Evolutionary conservation across 2,113 vertebrate species (phyloP).

Genomic region (Dipodomys stephensi): DNA sequence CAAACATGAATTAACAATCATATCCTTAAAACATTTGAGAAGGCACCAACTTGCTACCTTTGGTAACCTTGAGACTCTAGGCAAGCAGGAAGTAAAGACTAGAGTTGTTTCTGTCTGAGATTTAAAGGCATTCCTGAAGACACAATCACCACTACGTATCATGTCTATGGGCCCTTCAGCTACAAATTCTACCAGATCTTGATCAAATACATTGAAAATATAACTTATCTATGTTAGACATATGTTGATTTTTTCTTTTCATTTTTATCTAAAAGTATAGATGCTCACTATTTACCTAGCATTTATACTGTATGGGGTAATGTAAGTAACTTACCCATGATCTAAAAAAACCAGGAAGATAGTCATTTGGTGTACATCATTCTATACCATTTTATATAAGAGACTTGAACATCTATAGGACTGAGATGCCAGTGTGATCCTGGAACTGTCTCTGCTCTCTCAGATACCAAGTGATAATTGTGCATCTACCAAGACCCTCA

Average conservation of each 20-base stretch:
- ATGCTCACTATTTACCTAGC: not conserved
- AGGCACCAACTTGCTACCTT: not conserved
- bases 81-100: not conserved
- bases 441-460: not conserved
- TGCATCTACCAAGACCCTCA: not conserved
- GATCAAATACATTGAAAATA: not conserved
- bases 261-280: not conserved
- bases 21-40: not conserved
- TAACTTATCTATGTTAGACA: not conserved
- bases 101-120: not conserved
- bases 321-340: too few relatives aligned
- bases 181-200: not conserved
- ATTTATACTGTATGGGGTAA: not conserved
- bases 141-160: not conserved
- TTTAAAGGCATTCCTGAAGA: not conserved
- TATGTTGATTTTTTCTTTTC: not conserved
- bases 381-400: not conserved
- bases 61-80: not conserved
- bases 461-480: not conserved
- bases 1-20: too few relatives aligned
- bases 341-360: too few relatives aligned
- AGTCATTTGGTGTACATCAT: not conserved
- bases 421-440: too few relatives aligned
- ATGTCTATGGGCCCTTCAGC: too few relatives aligned
- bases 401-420: not conserved